Percentiles rank a stretch among this genome's conserved stretches.
These are phyloP conservation scores for Semnornis frantzii DNA, from an alignment of 2,113 vertebrate genomes.

Conservation along the genomic window DNA sequence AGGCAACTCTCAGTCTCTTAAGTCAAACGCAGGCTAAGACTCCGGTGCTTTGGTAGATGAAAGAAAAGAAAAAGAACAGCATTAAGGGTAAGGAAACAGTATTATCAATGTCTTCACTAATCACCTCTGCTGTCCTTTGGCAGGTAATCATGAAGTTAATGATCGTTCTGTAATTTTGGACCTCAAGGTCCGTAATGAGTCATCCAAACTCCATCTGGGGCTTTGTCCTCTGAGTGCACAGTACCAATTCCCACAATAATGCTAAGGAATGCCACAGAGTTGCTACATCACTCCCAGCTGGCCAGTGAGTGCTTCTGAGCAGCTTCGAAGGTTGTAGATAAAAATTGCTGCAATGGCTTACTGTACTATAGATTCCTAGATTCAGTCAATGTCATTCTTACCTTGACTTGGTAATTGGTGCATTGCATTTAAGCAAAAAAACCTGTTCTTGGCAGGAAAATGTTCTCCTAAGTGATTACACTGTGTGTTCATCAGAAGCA, in stretches of 20 bases:
- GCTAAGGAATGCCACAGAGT: background rate
- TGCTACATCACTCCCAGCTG: background rate
- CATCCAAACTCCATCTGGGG: background rate
- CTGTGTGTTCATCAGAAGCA: constrained; percentile 13
- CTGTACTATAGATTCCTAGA: background rate
- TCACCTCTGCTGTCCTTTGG: background rate
- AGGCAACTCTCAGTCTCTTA: background rate
- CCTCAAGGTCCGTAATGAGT: background rate
- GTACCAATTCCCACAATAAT: background rate
- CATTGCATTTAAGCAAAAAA: background rate
- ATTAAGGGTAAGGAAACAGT: background rate
- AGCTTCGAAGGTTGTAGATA: background rate
- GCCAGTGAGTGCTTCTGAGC: background rate
- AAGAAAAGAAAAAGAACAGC: background rate
- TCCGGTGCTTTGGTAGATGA: background rate
- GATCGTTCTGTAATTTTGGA: background rate
- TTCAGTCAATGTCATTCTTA: background rate
- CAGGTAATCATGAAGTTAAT: background rate
- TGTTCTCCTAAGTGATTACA: background rate
- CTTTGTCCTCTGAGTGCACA: accelerated
- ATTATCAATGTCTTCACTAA: background rate
- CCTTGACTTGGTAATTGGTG: background rate
- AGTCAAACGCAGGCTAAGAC: background rate
- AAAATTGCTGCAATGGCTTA: background rate
- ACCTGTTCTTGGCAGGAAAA: background rate